Evolutionary conservation across 2,113 vertebrate genomes (phyloP).

Genomic region (Serilophus lunatus): DNA sequence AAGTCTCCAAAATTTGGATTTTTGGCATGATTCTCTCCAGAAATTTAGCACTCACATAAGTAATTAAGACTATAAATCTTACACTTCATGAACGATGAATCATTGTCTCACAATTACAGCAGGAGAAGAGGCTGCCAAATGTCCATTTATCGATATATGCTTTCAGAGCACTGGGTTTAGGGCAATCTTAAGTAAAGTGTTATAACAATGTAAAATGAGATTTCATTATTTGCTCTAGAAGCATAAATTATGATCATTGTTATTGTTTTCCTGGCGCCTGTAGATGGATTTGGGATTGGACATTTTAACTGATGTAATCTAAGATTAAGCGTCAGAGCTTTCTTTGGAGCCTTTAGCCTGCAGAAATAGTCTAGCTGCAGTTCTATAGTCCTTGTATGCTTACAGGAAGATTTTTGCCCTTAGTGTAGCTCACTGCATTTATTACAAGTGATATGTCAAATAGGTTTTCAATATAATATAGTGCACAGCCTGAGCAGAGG

Average conservation of each 20-base stretch:
- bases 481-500: background rate
- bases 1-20: conserved; percentile 37
- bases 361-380: conserved; percentile 21
- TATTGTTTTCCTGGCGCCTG: conserved; percentile 47
- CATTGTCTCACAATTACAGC: conserved; percentile 35
- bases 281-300: conserved; percentile 47
- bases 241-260: conserved; percentile 24
- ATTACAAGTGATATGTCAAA: background rate
- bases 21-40: conserved; percentile 18
- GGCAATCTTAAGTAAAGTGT: background rate
- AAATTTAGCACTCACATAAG: conserved; percentile 34
- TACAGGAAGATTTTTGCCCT: background rate
- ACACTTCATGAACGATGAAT: conserved; percentile 1
- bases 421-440: background rate
- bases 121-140: conserved; percentile 19
- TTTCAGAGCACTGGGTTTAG: background rate
- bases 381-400: background rate
- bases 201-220: conserved; percentile 30
- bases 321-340: conserved; percentile 37
- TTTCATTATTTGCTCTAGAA: conserved; percentile 26
- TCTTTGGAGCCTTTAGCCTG: conserved; percentile 28
- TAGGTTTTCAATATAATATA: background rate
- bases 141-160: conserved; percentile 30
- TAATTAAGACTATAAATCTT: conserved; percentile 62
- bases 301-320: conserved; percentile 52